These are phyloP conservation scores for Grallaria varia DNA, from an alignment of 2,113 vertebrate genomes.

Conservation along the genomic window DNA sequence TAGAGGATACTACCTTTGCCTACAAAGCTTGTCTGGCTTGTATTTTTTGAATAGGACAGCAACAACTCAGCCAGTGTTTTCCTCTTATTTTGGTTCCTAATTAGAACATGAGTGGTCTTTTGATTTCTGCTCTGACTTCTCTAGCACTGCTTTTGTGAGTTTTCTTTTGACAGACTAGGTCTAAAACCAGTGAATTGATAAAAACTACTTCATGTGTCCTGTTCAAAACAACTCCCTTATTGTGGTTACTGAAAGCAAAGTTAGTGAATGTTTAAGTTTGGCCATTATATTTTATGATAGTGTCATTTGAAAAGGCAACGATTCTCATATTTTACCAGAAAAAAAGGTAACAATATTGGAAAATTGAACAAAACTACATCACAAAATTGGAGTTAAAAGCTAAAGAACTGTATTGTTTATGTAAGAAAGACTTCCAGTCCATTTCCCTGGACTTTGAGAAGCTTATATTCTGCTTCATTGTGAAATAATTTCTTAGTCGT, in stretches of 20 bases:
- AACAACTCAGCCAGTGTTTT: neutral
- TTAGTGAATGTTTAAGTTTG: neutral
- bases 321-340: neutral
- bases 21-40: neutral
- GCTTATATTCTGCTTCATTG: neutral
- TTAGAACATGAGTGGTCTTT: neutral
- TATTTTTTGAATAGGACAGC: neutral
- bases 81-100: neutral
- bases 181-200: neutral
- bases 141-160: neutral
- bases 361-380: neutral
- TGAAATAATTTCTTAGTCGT: neutral
- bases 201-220: neutral
- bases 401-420: neutral
- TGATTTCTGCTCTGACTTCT: neutral
- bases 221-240: neutral
- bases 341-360: neutral
- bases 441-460: neutral
- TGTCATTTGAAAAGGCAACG: neutral
- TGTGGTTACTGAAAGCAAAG: neutral
- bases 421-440: neutral
- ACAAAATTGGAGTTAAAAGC: neutral
- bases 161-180: neutral
- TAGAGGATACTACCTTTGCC: neutral
- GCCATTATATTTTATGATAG: neutral